Percentiles rank a stretch among this genome's conserved stretches.
Conservation (phyloP, 2,797 vertebrate species). For the Lates japonicus region DNA sequence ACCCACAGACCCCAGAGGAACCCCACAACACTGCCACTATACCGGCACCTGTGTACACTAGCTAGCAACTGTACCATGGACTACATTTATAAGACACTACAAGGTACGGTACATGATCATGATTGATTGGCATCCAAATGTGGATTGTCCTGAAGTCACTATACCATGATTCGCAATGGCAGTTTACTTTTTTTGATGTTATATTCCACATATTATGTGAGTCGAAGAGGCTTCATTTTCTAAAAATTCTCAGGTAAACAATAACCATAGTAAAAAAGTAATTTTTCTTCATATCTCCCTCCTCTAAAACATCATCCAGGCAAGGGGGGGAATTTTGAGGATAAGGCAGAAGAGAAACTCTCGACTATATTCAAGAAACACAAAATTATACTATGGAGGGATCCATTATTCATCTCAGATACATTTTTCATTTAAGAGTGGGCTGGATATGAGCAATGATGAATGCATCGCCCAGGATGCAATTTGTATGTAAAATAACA, state of each 20-base stretch:
- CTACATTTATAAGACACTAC: slow-evolving; percentile 34
- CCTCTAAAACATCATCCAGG: slow-evolving; percentile 68
- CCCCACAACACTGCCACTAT: slow-evolving; percentile 32
- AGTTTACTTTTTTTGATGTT: not conserved
- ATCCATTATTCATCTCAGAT: slow-evolving; percentile 91
- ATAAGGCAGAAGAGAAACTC: slow-evolving; percentile 75
- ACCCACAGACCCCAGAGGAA: slow-evolving; percentile 68
- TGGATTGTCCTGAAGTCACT: slow-evolving; percentile 33
- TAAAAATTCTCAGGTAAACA: slow-evolving; percentile 73
- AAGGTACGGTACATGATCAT: slow-evolving; percentile 30
- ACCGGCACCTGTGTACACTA: slow-evolving; percentile 43
- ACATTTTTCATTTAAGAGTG: slow-evolving; percentile 89
- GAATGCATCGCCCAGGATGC: slow-evolving; percentile 88
- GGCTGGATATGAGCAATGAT: slow-evolving; percentile 89
- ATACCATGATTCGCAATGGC: slow-evolving; percentile 10
- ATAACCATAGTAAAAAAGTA: slow-evolving; percentile 71
- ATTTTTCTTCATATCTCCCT: slow-evolving; percentile 79
- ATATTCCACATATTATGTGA: slow-evolving; percentile 31
- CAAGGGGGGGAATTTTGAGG: slow-evolving; percentile 54
- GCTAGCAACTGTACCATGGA: slow-evolving; percentile 39
- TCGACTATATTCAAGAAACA: slow-evolving; percentile 83
- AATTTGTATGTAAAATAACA: slow-evolving; percentile 93
- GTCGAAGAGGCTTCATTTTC: slow-evolving; percentile 46
- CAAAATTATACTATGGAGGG: slow-evolving; percentile 85
- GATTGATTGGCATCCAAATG: slow-evolving; percentile 52